A percentile compares a stretch with the other conserved stretches of the same genome.
Evolutionary conservation across 2,888 invertebrate species (phyloP).

Genomic region (Tinea semifulvella): DNA sequence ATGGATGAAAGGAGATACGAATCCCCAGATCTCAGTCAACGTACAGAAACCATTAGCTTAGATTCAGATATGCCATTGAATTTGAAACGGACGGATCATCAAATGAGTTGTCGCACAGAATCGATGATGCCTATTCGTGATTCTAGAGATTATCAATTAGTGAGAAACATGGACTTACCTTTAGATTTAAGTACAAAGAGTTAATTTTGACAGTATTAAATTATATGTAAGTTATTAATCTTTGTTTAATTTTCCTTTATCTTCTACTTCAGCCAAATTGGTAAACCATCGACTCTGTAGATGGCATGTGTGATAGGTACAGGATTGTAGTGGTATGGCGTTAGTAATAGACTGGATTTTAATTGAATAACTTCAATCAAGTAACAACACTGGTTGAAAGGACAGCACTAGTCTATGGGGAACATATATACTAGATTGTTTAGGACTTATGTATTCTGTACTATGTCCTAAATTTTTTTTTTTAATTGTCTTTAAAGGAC

Average conservation of each 20-base stretch:
- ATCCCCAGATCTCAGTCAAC: constrained; percentile 19
- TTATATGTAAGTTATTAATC: constrained; percentile 23
- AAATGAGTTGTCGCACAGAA: constrained; percentile 4
- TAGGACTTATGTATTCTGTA: too few relatives aligned
- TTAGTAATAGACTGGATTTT: too few relatives aligned
- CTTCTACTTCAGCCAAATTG: too few relatives aligned
- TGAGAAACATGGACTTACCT: constrained; percentile 60
- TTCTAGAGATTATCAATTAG: constrained; percentile 28
- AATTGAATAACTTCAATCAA: too few relatives aligned
- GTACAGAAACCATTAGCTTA: constrained; percentile 22
- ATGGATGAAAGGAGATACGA: constrained; percentile 24
- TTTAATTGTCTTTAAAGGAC: too few relatives aligned
- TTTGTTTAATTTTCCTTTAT: constrained; percentile 14
- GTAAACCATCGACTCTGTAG: too few relatives aligned
- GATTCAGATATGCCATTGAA: constrained; percentile 50
- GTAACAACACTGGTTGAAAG: too few relatives aligned
- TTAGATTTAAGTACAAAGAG: constrained; percentile 70
- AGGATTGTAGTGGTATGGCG: too few relatives aligned
- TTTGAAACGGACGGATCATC: constrained; percentile 35
- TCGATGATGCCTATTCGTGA: constrained; percentile 32
- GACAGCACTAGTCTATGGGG: too few relatives aligned
- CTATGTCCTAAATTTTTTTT: too few relatives aligned
- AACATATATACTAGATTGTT: neutral
- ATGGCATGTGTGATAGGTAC: too few relatives aligned
- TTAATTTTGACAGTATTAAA: constrained; percentile 32